phyloP scores from a whole-genome alignment of 2,113 vertebrate species.

The Tyrannus savana region DNA sequence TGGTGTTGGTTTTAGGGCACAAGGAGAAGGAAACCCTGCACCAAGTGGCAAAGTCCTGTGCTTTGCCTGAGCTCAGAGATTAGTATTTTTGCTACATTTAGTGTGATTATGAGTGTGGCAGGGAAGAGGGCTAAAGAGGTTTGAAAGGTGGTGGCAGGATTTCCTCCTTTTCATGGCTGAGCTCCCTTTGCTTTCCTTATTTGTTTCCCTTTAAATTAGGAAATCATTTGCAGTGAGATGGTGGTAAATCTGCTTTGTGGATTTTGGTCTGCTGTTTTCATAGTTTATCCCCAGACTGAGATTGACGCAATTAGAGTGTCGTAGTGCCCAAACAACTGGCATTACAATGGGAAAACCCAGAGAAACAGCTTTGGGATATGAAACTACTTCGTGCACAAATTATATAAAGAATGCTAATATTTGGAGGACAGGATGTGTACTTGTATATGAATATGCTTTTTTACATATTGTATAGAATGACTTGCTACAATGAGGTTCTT shows the following conservation, averaged over 20 bases:
- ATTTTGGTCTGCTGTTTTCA: slow-evolving; percentile 15
- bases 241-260: slow-evolving; percentile 24
- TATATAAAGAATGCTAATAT: not conserved
- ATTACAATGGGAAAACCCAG: not conserved
- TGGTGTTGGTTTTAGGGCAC: fast-evolving
- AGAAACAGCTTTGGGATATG: not conserved
- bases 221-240: not conserved
- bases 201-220: slow-evolving; percentile 37
- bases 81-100: not conserved
- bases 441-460: not conserved
- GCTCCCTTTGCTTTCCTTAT: not conserved
- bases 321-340: not conserved
- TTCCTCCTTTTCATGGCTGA: slow-evolving; percentile 50
- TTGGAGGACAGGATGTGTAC: not conserved
- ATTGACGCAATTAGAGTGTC: slow-evolving; percentile 1
- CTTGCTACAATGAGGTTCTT: not conserved
- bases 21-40: not conserved
- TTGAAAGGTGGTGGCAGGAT: slow-evolving; percentile 43
- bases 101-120: not conserved
- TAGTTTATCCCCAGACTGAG: not conserved
- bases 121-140: not conserved
- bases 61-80: not conserved
- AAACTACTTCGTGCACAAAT: not conserved
- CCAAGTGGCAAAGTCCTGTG: not conserved
- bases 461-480: not conserved